These are phyloP conservation scores for Prorops nasuta DNA, from an alignment of 1,140 invertebrate genomes.

Conservation along the genomic window DNA sequence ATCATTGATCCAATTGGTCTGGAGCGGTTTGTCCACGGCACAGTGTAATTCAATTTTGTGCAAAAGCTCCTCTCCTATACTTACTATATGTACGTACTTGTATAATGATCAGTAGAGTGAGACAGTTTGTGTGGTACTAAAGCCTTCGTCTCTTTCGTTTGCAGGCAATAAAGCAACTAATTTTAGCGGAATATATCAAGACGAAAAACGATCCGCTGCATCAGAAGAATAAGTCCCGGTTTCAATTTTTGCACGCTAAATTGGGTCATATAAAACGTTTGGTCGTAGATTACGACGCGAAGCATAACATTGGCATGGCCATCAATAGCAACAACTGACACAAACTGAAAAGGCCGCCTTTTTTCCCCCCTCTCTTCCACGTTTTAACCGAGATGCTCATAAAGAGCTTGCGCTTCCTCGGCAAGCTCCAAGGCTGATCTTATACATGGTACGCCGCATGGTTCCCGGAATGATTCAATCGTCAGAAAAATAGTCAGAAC, in stretches of 20 bases:
- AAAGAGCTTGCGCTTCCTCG: slow-evolving; percentile 40
- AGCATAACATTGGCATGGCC: neutral
- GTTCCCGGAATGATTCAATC: slow-evolving; percentile 36
- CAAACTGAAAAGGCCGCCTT: slow-evolving; percentile 46
- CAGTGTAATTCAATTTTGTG: no score
- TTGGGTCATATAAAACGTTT: slow-evolving; percentile 86
- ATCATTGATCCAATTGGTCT: no score
- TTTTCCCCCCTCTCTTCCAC: slow-evolving; percentile 35
- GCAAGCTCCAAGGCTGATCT: slow-evolving; percentile 37
- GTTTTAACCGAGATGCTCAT: slow-evolving; percentile 32
- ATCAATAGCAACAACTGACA: slow-evolving; percentile 43
- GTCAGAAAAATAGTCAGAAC: no score
- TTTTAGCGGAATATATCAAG: slow-evolving; percentile 76
- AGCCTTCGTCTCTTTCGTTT: slow-evolving; percentile 27
- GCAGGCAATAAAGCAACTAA: slow-evolving; percentile 72
- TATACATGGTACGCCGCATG: slow-evolving; percentile 17
- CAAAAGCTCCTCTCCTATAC: no score
- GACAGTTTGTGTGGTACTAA: no score
- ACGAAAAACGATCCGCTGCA: slow-evolving; percentile 74
- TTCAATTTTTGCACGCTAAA: slow-evolving; percentile 85
- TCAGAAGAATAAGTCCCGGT: slow-evolving; percentile 70
- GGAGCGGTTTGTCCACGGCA: no score
- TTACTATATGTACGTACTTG: neutral
- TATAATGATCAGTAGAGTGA: no score
- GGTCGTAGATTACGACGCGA: slow-evolving; percentile 74